A percentile compares a stretch with the other conserved stretches of the same genome.
phyloP scores from a whole-genome alignment of 2,797 vertebrate genomes.

The Prunella strophiata region DNA sequence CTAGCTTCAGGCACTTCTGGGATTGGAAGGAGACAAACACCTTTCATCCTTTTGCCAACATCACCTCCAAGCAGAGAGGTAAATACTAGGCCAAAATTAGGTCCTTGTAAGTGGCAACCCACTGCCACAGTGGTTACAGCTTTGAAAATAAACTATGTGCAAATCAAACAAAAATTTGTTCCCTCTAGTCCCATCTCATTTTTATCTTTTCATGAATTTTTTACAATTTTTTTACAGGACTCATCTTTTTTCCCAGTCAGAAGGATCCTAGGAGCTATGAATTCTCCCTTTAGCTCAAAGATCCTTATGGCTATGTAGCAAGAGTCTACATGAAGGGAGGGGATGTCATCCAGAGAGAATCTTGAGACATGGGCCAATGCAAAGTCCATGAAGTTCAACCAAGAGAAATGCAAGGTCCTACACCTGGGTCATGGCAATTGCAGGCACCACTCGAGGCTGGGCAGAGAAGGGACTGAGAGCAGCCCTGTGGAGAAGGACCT shows the following conservation, averaged over 20 bases:
- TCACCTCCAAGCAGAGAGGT: background rate
- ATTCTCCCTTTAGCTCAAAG: background rate
- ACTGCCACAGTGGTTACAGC: background rate
- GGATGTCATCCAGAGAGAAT: background rate
- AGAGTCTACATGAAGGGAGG: background rate
- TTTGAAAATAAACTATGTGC: background rate
- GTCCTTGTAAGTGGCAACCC: background rate
- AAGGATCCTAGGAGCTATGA: background rate
- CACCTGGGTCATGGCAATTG: background rate
- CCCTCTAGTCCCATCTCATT: background rate
- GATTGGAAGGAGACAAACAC: background rate
- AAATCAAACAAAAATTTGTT: background rate
- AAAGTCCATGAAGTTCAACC: background rate
- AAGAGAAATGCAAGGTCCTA: background rate
- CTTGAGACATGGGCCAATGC: background rate
- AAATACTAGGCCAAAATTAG: background rate
- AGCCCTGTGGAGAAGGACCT: background rate
- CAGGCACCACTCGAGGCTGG: background rate
- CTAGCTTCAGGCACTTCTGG: background rate
- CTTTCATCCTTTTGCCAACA: background rate
- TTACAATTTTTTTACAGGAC: background rate
- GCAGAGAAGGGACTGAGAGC: background rate
- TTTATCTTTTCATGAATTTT: background rate
- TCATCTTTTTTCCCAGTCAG: background rate
- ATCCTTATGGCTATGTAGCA: background rate